Conservation (phyloP, 2,797 vertebrate genomes). For the Cryptoprocta ferox region DNA sequence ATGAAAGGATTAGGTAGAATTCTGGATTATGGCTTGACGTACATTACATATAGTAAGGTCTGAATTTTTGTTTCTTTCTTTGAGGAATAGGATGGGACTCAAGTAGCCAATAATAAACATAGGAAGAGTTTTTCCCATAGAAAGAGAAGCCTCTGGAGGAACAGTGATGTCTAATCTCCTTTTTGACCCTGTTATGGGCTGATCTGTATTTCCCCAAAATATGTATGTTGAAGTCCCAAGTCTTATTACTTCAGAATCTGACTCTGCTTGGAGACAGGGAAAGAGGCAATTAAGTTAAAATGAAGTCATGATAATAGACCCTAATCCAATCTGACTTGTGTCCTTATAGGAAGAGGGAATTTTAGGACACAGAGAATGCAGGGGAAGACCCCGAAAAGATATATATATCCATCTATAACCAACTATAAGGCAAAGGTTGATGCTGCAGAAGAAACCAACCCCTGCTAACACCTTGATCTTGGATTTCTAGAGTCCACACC, state of each 20-base stretch:
- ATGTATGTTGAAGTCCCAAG: not conserved
- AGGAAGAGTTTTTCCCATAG: not conserved
- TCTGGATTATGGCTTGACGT: not conserved
- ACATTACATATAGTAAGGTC: not conserved
- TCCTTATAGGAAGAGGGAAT: not conserved
- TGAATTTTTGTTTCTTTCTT: not conserved
- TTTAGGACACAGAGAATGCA: not conserved
- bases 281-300: not conserved
- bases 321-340: not conserved
- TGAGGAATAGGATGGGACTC: not conserved
- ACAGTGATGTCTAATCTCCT: not conserved
- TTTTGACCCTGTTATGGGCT: not conserved
- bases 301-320: not conserved
- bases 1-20: not conserved
- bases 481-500: not conserved
- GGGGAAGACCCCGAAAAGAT: not conserved
- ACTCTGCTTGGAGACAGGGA: not conserved
- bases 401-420: not conserved
- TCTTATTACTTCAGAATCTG: not conserved
- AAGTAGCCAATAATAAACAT: not conserved
- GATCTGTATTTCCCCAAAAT: not conserved
- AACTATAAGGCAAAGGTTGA: not conserved
- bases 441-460: not conserved
- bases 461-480: not conserved
- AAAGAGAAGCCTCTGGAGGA: not conserved